Evolutionary conservation across 1,140 invertebrate genomes (phyloP).

Genomic region (Subanguina moxae): DNA sequence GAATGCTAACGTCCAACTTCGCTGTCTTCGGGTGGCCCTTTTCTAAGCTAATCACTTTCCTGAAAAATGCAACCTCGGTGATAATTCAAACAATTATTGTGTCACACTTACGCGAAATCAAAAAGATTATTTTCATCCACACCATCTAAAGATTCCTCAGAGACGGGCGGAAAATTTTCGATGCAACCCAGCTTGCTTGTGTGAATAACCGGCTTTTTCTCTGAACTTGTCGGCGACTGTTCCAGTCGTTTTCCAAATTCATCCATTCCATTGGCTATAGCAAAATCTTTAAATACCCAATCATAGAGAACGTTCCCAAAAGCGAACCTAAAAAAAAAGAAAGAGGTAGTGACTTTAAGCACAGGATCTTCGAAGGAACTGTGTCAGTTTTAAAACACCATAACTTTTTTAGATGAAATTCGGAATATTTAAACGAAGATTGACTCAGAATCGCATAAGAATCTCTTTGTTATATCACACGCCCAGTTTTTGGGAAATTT

Average conservation of each 20-base stretch:
- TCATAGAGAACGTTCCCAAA: conserved; percentile 26
- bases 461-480: no score
- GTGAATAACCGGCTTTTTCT: not conserved
- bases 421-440: no score
- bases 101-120: conserved; percentile 1
- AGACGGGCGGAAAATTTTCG: not conserved
- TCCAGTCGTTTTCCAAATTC: conserved; percentile 8
- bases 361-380: no score
- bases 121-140: not conserved
- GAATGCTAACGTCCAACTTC: conserved; percentile 12
- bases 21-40: conserved; percentile 14
- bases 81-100: not conserved
- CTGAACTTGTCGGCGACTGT: not conserved
- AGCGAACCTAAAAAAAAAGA: conserved; percentile 16
- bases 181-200: conserved; percentile 4
- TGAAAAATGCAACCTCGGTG: conserved; percentile 3
- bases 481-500: no score
- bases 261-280: conserved; percentile 21
- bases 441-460: no score
- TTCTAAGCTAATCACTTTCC: conserved; percentile 20
- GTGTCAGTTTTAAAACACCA: no score
- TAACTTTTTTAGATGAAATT: no score
- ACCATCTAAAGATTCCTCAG: not conserved
- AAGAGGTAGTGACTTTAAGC: no score
- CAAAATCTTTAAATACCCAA: conserved; percentile 24